These are phyloP conservation scores for Chiloscyllium punctatum DNA, from an alignment of 2,797 vertebrate species.

Conservation along the genomic window DNA sequence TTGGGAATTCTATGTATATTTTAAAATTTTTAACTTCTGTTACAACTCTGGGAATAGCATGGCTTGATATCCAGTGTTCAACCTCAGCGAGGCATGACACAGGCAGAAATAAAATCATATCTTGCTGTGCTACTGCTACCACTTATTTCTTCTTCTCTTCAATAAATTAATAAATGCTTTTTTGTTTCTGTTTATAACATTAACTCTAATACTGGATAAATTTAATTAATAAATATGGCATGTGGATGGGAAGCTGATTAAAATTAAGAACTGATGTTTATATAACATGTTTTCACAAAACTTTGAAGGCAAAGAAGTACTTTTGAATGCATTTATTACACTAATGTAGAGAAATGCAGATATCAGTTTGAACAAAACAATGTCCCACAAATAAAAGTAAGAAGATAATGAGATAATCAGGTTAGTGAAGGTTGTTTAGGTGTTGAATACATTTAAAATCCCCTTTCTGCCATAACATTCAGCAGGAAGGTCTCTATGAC, in stretches of 20 bases:
- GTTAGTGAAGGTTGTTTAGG: background rate
- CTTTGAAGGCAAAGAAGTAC: background rate
- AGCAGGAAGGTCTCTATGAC: too few species aligned
- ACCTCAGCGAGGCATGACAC: too few species aligned
- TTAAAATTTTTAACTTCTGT: too few species aligned
- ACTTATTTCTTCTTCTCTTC: too few species aligned
- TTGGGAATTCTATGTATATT: too few species aligned
- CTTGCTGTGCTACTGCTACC: too few species aligned
- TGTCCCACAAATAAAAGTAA: background rate
- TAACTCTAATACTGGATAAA: background rate
- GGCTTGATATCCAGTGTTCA: too few species aligned
- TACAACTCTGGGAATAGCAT: too few species aligned
- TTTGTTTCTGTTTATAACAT: too few species aligned
- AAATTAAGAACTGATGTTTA: background rate
- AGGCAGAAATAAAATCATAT: too few species aligned
- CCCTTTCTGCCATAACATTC: background rate
- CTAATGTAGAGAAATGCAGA: background rate
- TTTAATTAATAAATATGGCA: background rate
- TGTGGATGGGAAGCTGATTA: background rate
- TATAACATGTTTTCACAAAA: too few species aligned
- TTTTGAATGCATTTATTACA: background rate
- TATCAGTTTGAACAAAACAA: background rate
- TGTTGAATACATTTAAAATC: background rate
- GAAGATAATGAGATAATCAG: background rate
- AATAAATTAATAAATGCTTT: too few species aligned